Evolutionary conservation across 2,888 invertebrate species (phyloP).

Genomic region (Buathra laborator): DNA sequence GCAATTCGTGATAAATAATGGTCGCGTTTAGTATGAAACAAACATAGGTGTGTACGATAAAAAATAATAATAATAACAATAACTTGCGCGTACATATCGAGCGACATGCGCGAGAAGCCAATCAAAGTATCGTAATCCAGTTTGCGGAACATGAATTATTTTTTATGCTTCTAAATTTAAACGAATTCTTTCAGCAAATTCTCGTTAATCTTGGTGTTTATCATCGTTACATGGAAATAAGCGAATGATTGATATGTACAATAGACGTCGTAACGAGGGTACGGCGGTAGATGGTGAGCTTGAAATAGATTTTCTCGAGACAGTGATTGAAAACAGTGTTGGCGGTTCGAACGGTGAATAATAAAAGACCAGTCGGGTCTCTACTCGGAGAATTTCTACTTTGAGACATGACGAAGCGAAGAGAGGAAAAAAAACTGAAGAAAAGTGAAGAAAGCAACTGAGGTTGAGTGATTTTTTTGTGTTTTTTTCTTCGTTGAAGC

Average conservation of each 20-base stretch:
- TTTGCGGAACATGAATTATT: neutral
- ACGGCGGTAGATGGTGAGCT: neutral
- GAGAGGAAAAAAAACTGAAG: constrained; percentile 14
- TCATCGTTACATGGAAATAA: constrained; percentile 78
- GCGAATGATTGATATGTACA: constrained; percentile 55
- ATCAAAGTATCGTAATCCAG: constrained; percentile 19
- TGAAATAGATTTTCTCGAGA: constrained; percentile 6
- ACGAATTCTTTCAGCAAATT: constrained; percentile 6
- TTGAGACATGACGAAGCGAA: constrained; percentile 22
- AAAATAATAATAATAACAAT: neutral
- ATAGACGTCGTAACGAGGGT: neutral
- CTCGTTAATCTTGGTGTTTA: constrained; percentile 68
- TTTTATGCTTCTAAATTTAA: constrained; percentile 36
- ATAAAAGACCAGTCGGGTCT: constrained; percentile 33
- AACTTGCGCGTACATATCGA: neutral
- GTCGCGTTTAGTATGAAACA: constrained; percentile 14
- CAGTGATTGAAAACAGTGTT: constrained; percentile 21
- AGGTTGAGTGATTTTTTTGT: neutral
- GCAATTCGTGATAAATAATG: constrained; percentile 39
- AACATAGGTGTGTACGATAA: neutral
- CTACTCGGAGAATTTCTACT: constrained; percentile 8
- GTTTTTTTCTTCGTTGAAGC: neutral
- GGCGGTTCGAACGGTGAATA: constrained; percentile 9
- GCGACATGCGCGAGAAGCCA: constrained; percentile 22
- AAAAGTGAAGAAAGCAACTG: constrained; percentile 17